A percentile compares a stretch with the other conserved stretches of the same genome.
phyloP scores from a whole-genome alignment of 1,140 invertebrate genomes.

The Matsumurasca onukii region DNA sequence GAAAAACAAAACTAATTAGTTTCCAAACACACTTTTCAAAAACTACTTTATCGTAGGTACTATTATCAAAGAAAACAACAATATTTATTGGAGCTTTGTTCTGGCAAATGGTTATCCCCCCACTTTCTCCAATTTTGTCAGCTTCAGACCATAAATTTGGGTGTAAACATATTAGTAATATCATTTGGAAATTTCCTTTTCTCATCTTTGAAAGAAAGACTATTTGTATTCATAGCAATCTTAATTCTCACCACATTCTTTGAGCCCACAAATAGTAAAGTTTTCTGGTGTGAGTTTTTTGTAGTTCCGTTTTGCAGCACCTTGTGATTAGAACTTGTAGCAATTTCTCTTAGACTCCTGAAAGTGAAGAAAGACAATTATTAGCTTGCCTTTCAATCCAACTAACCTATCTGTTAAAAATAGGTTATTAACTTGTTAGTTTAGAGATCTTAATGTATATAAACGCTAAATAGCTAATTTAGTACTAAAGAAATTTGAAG shows the following conservation, averaged over 20 bases:
- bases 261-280: constrained; percentile 52
- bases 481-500: too few species aligned
- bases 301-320: not conserved
- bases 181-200: not conserved
- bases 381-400: too few species aligned
- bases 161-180: not conserved
- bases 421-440: too few species aligned
- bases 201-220: not conserved
- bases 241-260: constrained; percentile 54
- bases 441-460: too few species aligned
- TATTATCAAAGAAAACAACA: not conserved
- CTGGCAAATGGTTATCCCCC: not conserved
- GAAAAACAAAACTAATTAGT: constrained; percentile 43
- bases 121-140: not conserved
- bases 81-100: not conserved
- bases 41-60: not conserved
- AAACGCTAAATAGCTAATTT: too few species aligned
- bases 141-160: not conserved
- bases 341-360: constrained; percentile 8
- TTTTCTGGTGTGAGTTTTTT: constrained; percentile 24
- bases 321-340: not conserved
- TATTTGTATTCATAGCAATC: constrained; percentile 6
- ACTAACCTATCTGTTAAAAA: too few species aligned
- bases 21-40: not conserved
- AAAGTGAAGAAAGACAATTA: too few species aligned